Evolutionary conservation across 2,113 vertebrate species (phyloP).

Genomic region (Poeciliopsis prolifica): DNA sequence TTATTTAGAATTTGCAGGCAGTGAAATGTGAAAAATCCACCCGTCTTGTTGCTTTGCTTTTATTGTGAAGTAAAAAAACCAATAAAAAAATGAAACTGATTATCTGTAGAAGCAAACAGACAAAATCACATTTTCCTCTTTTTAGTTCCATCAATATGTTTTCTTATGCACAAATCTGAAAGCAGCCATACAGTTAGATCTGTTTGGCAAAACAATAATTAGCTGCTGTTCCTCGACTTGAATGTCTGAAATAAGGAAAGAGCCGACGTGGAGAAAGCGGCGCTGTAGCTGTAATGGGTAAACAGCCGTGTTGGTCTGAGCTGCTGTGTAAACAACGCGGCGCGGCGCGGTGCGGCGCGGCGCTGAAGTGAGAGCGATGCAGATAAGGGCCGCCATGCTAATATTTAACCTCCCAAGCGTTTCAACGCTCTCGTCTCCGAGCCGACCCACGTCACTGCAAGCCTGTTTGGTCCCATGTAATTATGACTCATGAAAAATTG

Average conservation of each 20-base stretch:
- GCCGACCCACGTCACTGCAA: slow-evolving; percentile 26
- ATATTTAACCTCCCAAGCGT: slow-evolving; percentile 60
- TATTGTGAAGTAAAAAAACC: too few species aligned
- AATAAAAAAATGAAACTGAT: background rate
- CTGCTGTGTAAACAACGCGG: slow-evolving; percentile 45
- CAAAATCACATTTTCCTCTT: background rate
- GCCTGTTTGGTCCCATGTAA: slow-evolving; percentile 23
- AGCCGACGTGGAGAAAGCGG: slow-evolving; percentile 64
- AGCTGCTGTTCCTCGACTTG: slow-evolving; percentile 42
- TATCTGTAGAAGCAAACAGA: background rate
- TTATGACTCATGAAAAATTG: slow-evolving; percentile 44
- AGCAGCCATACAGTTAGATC: background rate
- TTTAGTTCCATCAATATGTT: background rate
- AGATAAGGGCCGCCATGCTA: slow-evolving; percentile 25
- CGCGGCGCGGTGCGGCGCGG: background rate
- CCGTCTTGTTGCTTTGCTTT: background rate
- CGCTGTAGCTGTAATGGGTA: slow-evolving; percentile 49
- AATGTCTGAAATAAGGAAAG: slow-evolving; percentile 31
- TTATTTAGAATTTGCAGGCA: background rate
- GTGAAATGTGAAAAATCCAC: background rate
- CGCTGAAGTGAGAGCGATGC: slow-evolving; percentile 27
- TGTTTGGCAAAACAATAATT: slow-evolving; percentile 23
- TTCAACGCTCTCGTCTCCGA: slow-evolving; percentile 23
- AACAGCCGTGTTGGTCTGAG: slow-evolving; percentile 46
- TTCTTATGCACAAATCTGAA: background rate